Conservation (phyloP, 2,888 invertebrate species). For the Cataglyphis livida region DNA sequence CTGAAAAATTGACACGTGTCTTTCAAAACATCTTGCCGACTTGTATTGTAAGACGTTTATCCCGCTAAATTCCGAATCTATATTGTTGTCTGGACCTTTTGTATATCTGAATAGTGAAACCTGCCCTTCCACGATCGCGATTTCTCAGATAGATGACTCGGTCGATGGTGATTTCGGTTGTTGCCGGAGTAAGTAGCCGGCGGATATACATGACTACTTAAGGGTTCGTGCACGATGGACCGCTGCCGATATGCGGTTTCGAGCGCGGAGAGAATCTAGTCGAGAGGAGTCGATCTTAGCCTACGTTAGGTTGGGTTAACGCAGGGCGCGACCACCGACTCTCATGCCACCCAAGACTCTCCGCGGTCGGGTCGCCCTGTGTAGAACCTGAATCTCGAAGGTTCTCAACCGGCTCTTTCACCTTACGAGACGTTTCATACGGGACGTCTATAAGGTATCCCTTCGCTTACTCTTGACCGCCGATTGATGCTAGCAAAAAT, state of each 20-base stretch:
- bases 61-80: neutral
- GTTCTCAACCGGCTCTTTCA: conserved; percentile 81
- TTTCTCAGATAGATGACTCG: conserved; percentile 44
- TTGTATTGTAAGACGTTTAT: neutral
- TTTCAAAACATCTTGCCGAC: neutral
- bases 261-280: conserved; percentile 76
- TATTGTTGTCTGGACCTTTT: conserved; percentile 18
- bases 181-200: conserved; percentile 62
- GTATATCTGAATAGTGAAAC: conserved; percentile 35
- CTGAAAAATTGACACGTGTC: neutral
- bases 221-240: conserved; percentile 65
- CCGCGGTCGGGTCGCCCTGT: conserved; percentile 76
- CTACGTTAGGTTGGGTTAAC: conserved; percentile 79
- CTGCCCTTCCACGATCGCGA: conserved; percentile 37
- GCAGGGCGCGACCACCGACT: conserved; percentile 78
- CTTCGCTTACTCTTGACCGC: neutral
- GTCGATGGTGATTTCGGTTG: conserved; percentile 19
- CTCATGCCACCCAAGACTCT: conserved; percentile 81
- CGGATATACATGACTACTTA: conserved; percentile 60
- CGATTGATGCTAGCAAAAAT: conserved; percentile 20
- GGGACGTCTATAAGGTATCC: conserved; percentile 12
- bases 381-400: conserved; percentile 84
- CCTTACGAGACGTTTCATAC: conserved; percentile 33
- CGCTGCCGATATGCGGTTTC: conserved; percentile 70
- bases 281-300: conserved; percentile 73